Percentiles rank a stretch among this genome's conserved stretches.
These are phyloP conservation scores for Hyperoplus lanceolatus DNA, from an alignment of 2,797 vertebrate genomes.

Conservation along the genomic window DNA sequence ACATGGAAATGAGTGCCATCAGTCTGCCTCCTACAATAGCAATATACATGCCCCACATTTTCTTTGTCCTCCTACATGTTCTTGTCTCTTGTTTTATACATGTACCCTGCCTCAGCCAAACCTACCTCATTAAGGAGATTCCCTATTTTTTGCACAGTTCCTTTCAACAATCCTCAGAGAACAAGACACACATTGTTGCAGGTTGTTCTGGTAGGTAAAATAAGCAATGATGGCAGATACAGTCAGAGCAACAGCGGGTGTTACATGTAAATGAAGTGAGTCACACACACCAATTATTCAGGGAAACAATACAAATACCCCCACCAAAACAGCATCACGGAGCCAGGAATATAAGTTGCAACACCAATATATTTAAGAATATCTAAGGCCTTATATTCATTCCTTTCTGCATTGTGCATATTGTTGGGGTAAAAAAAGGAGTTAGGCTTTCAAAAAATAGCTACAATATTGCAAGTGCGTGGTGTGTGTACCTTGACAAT, in stretches of 20 bases:
- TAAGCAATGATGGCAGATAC: conserved; percentile 28
- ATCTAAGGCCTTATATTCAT: conserved; percentile 4
- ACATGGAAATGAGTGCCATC: conserved; percentile 30
- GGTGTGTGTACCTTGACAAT: conserved; percentile 88
- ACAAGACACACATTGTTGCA: background rate
- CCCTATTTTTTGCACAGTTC: background rate
- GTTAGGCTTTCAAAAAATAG: background rate
- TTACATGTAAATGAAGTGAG: conserved; percentile 38
- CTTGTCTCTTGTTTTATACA: conserved; percentile 4
- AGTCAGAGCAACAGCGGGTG: conserved; percentile 15
- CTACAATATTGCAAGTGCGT: background rate
- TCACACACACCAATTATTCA: conserved; percentile 36
- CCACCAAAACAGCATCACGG: background rate
- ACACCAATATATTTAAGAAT: background rate
- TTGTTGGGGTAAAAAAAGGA: background rate
- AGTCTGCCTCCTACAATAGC: conserved; percentile 1
- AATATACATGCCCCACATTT: background rate
- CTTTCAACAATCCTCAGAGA: conserved; percentile 9
- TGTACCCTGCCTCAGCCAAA: background rate
- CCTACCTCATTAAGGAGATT: background rate
- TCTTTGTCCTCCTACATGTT: background rate
- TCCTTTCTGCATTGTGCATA: background rate
- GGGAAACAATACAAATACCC: conserved; percentile 16
- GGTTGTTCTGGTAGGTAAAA: conserved; percentile 21
- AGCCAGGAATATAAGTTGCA: background rate